Percentiles rank a stretch among this genome's conserved stretches.
These are phyloP conservation scores for Alectura lathami DNA, from an alignment of 2,113 vertebrate genomes.

Conservation along the genomic window DNA sequence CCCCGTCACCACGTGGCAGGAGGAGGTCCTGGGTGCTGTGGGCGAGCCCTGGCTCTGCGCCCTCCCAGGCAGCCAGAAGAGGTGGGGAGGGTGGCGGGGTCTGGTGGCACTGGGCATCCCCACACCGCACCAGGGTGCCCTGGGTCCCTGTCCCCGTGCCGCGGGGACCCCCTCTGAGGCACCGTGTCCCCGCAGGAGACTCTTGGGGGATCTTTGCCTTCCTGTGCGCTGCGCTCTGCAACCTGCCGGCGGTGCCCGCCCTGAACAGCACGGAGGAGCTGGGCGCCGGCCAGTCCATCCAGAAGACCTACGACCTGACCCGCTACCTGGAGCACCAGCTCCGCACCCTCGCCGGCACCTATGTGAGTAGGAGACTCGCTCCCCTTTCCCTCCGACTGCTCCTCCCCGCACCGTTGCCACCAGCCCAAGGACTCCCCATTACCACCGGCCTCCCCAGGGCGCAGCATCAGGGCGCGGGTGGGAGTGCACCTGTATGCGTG, in stretches of 20 bases:
- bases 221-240: constrained; percentile 83
- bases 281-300: constrained; percentile 89
- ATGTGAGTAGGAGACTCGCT: constrained; percentile 78
- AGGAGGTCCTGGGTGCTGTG: neutral
- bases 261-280: constrained; percentile 81
- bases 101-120: neutral
- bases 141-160: neutral
- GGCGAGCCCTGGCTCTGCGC: neutral
- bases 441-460: neutral
- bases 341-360: constrained; percentile 92
- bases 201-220: constrained; percentile 83
- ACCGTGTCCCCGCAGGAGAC: constrained; percentile 78
- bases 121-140: neutral
- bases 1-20: neutral
- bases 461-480: neutral
- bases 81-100: neutral
- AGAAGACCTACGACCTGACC: constrained; percentile 96
- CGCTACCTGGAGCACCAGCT: constrained; percentile 97
- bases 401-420: neutral
- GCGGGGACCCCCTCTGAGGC: neutral
- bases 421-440: neutral
- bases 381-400: neutral
- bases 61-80: neutral
- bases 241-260: constrained; percentile 79
- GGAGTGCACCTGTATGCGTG: neutral